A percentile compares a stretch with the other conserved stretches of the same genome.
phyloP scores from a whole-genome alignment of 1,140 invertebrate genomes.

The Drosophila lowei region DNA sequence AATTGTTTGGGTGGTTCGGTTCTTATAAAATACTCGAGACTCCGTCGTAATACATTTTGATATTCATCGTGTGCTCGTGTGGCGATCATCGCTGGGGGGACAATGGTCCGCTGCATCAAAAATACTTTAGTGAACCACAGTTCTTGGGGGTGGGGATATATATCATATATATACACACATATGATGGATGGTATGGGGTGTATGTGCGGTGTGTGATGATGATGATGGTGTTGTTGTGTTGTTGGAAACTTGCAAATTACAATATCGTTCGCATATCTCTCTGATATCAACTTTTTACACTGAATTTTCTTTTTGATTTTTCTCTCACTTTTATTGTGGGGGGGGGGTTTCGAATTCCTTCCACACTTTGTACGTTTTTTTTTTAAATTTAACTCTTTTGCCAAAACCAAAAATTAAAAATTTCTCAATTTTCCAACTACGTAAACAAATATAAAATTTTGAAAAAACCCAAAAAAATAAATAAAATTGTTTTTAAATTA shows the following conservation, averaged over 20 bases:
- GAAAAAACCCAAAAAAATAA: conserved; percentile 16
- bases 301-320: conserved; percentile 13
- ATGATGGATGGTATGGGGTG: conserved; percentile 10
- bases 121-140: conserved; percentile 71
- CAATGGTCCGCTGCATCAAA: conserved; percentile 55
- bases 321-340: no score
- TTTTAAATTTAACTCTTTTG: not conserved
- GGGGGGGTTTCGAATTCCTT: conserved; percentile 1
- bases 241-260: conserved; percentile 72
- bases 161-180: conserved; percentile 31
- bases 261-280: conserved; percentile 64
- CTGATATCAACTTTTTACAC: conserved; percentile 50
- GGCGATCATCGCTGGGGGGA: conserved; percentile 41
- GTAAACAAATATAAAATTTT: conserved; percentile 46
- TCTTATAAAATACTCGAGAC: conserved; percentile 76
- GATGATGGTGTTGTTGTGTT: conserved; percentile 9
- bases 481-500: conserved; percentile 21
- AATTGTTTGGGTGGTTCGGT: conserved; percentile 29
- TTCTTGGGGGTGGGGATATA: conserved; percentile 25
- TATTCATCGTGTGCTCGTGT: conserved; percentile 53
- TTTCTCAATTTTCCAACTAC: conserved; percentile 17
- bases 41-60: conserved; percentile 71
- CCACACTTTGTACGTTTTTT: conserved; percentile 65
- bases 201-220: conserved; percentile 29
- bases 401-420: conserved; percentile 18